Percentiles rank a stretch among this genome's conserved stretches.
Evolutionary conservation across 2,113 vertebrate species (phyloP).

Genomic region (Cephalopholis sonnerati): DNA sequence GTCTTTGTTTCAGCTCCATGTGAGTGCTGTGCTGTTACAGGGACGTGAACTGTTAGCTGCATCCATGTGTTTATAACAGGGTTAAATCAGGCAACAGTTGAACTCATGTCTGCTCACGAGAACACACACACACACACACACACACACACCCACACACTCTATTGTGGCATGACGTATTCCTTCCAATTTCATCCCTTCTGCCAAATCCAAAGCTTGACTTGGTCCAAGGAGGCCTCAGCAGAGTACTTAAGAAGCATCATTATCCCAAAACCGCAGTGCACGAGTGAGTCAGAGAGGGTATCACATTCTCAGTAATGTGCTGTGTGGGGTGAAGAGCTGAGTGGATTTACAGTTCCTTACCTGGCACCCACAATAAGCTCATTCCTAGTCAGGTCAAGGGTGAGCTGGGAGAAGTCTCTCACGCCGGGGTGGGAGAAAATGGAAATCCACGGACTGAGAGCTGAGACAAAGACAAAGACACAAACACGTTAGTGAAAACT

Average conservation of each 20-base stretch:
- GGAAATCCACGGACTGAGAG: constrained; percentile 94
- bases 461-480: constrained; percentile 75
- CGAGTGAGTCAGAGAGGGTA: constrained; percentile 58
- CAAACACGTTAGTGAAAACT: constrained; percentile 11
- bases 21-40: background rate
- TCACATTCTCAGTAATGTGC: constrained; percentile 65
- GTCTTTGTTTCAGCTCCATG: constrained; percentile 1
- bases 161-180: constrained; percentile 26
- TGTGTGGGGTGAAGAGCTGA: constrained; percentile 46
- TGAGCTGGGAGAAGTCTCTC: constrained; percentile 95
- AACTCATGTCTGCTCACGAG: constrained; percentile 4
- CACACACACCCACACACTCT: background rate
- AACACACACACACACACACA: background rate
- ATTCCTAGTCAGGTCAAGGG: constrained; percentile 95
- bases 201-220: constrained; percentile 57
- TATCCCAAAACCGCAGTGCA: constrained; percentile 36
- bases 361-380: constrained; percentile 98
- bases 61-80: background rate
- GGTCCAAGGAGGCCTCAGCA: constrained; percentile 46
- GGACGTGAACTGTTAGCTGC: background rate
- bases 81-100: constrained; percentile 11
- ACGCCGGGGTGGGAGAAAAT: constrained; percentile 92
- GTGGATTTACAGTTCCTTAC: constrained; percentile 84
- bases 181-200: constrained; percentile 36
- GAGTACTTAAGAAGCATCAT: constrained; percentile 60